Evolutionary conservation across 92 coral and sea anemone genomes (phyloP).

Genomic region (Epizoanthus stellaris): DNA sequence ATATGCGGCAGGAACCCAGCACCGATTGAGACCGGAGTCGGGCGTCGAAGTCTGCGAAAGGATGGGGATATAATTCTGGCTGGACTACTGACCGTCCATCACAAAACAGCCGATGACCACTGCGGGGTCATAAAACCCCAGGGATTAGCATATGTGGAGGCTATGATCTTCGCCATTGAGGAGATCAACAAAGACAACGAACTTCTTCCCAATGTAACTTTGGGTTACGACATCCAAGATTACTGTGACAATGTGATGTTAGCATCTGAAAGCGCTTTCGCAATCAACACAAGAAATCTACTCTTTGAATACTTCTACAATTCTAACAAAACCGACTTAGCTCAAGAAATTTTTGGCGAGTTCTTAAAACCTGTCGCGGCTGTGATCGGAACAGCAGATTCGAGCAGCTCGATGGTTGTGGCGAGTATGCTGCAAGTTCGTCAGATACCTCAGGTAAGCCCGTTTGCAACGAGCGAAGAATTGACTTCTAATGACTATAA

Average conservation of each 20-base stretch:
- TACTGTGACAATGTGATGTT: conserved; percentile 65
- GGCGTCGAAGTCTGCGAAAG: conserved; percentile 45
- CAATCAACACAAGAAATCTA: conserved; percentile 57
- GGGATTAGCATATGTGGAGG: conserved; percentile 75
- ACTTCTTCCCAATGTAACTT: conserved; percentile 68
- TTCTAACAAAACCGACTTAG: conserved; percentile 37
- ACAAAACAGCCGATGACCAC: conserved; percentile 58
- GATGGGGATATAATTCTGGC: conserved; percentile 71
- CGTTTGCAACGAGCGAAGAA: conserved; percentile 83
- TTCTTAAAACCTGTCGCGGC: conserved; percentile 61
- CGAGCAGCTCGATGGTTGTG: conserved; percentile 77
- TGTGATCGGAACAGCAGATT: conserved; percentile 73
- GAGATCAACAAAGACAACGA: conserved; percentile 61
- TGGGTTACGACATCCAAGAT: conserved; percentile 80
- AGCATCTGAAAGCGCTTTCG: conserved; percentile 71
- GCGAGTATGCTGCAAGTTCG: conserved; percentile 79
- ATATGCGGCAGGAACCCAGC: background rate
- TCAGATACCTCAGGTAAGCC: conserved; percentile 77
- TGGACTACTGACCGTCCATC: conserved; percentile 71
- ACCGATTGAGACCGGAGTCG: background rate
- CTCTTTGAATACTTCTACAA: conserved; percentile 24
- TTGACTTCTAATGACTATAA: conserved; percentile 67
- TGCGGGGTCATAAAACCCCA: conserved; percentile 67
- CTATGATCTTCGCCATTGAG: conserved; percentile 78
- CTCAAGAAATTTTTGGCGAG: conserved; percentile 32